These are phyloP conservation scores for Halcyon malimbica DNA, from an alignment of 2,113 vertebrate species.

Conservation along the genomic window DNA sequence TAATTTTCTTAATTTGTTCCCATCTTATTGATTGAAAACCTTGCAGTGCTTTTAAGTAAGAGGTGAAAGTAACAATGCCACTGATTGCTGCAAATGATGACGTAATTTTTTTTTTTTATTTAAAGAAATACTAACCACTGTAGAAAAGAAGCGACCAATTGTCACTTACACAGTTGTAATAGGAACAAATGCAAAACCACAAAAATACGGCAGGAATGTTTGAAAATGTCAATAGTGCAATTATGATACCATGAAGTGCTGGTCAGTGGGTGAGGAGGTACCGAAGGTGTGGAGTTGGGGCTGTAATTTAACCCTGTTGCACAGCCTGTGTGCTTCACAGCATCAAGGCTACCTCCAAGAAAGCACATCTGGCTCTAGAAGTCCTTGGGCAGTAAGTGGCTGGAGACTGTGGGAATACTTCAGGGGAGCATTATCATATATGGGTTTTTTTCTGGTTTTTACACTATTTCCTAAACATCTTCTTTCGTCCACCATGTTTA, in stretches of 20 bases:
- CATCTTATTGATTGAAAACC: not conserved
- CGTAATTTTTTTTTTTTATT: not conserved
- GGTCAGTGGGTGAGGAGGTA: not conserved
- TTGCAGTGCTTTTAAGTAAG: not conserved
- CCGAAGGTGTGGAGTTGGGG: not conserved
- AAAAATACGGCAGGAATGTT: not conserved
- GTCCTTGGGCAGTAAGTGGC: not conserved
- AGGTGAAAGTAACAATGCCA: not conserved
- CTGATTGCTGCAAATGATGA: not conserved
- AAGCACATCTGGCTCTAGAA: not conserved
- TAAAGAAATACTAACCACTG: not conserved
- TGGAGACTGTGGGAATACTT: not conserved
- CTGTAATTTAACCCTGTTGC: not conserved
- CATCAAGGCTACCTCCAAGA: not conserved
- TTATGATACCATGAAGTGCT: not conserved
- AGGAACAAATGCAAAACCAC: not conserved
- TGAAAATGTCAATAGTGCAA: not conserved
- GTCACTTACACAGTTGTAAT: not conserved
- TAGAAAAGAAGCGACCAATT: not conserved
- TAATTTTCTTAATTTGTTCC: not conserved
- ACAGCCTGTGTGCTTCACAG: not conserved
- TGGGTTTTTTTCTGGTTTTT: not conserved
- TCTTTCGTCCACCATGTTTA: not conserved
- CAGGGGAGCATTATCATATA: fast-evolving
- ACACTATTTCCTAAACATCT: not conserved